Evolutionary conservation across 2,888 invertebrate genomes (phyloP).

Genomic region (Sthenelais limicola): DNA sequence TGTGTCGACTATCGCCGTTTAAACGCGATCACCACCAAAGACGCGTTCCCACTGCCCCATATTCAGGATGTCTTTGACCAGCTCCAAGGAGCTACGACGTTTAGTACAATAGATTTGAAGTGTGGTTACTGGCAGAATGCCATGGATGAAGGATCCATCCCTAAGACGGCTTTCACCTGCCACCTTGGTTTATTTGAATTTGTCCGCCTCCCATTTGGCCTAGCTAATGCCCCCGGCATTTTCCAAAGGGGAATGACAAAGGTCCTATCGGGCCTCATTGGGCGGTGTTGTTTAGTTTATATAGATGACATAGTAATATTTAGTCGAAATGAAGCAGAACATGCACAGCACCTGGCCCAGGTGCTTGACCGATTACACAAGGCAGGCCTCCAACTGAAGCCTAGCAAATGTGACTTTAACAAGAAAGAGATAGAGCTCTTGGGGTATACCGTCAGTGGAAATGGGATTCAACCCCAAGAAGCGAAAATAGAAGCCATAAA

Average conservation of each 20-base stretch:
- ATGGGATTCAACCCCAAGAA: slow-evolving; percentile 44
- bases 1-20: slow-evolving; percentile 47
- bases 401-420: slow-evolving; percentile 46
- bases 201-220: slow-evolving; percentile 44
- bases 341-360: slow-evolving; percentile 32
- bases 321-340: slow-evolving; percentile 27
- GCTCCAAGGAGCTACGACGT: slow-evolving; percentile 37
- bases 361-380: slow-evolving; percentile 43
- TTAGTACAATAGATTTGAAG: slow-evolving; percentile 43
- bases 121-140: slow-evolving; percentile 46
- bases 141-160: slow-evolving; percentile 23
- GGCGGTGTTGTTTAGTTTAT: slow-evolving; percentile 35
- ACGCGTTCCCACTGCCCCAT: slow-evolving; percentile 43
- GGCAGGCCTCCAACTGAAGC: slow-evolving; percentile 44
- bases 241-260: slow-evolving; percentile 44
- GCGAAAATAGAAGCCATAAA: slow-evolving; percentile 43
- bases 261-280: slow-evolving; percentile 10
- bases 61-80: slow-evolving; percentile 48
- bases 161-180: slow-evolving; percentile 45
- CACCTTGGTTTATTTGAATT: slow-evolving; percentile 45
- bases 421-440: slow-evolving; percentile 39
- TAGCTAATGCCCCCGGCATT: slow-evolving; percentile 43
- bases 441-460: slow-evolving; percentile 38
- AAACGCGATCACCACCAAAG: slow-evolving; percentile 33
- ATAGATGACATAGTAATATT: slow-evolving; percentile 47